Base-by-base conservation (phyloP, 2,113 vertebrate species). In the Forbesichthys papilliferus region DNA sequence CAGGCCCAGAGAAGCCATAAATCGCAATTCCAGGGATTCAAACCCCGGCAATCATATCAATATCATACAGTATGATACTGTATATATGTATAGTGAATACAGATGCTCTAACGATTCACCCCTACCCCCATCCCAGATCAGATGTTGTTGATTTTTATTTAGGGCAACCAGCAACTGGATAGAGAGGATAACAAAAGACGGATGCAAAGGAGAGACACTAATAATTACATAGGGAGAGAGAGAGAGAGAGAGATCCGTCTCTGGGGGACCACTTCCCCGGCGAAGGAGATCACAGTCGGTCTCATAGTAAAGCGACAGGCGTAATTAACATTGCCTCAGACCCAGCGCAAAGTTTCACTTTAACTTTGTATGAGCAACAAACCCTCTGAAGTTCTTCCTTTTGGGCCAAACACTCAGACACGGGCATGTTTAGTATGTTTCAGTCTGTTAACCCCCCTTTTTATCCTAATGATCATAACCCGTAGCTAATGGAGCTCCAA, bases 291-390 rank as follows among this genome's bases (percentile, higher is more conserved):
- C 88, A 90, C 86, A 90, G 87, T 84, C 54, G 47, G 79, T 77
- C 84, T 68, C 66, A 57, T 5, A 47, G 65, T 76, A 75, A 57
- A 66, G 61, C 48, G 75, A 83, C 71, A 76, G 79, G 59, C 77
- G 71, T 87, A 90, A 90, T 91, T 90, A 90, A 89, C 83, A 79
- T 73, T 62, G 75, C 83, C 79, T 90, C 74, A 82, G 67, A 80
- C 84, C 46, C 54, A 76, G 70, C 48, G 58, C 58, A 69, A 73
- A 80, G 80, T 75, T 81, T 81, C 71, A 67, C 68, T 79, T 68
- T 49, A 76, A 83, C 80, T 89, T 80, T 84, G 75, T 84, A 64
- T 77, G 78, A 79, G 75, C 16, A 59, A 74, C 61, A 60, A 27
- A 73, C 70, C 77, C 80, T 90, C 82, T 91, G 84, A 88, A 84